Base-by-base conservation (phyloP, 2,797 vertebrate genomes). In the Siniperca obscura region DNA sequence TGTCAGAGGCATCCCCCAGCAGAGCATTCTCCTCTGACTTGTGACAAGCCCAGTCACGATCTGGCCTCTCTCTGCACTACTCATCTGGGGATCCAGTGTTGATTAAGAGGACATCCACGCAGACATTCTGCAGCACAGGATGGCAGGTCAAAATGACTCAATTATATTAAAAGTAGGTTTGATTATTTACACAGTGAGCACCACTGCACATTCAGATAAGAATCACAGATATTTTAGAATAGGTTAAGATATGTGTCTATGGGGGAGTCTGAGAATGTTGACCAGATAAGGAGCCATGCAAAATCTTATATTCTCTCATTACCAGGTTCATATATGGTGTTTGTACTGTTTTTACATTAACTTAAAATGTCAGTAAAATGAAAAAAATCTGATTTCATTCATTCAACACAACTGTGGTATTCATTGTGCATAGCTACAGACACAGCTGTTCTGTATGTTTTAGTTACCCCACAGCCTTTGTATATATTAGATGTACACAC, bases 11-110 rank as follows among this genome's bases (percentile, higher is more conserved):
- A 70, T 88, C 70, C 61, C 53, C 52, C 72, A 60, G 79, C 70
- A 74, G 72, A 88, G 78, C 79, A 70, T 86, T 91, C 81, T 87
- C 80, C 66, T 78, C 76, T 77, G 76, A 86, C 87, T 90, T 74
- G 73, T 78, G 85, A 87, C 92, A 92, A 90, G 90, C 85, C 88
- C 85, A 50, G 89, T 91, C 92, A 89, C 87, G 92, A 92, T 83
- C 55, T 22, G 1, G 52, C 46, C 55, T 70, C 78, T 69, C 38
- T 77, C 83, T 76, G 67, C 30, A 21, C 59, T 61, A 5, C 46
- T 86, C 71, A 78, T 68, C 75, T 74, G 75, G 17, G 71, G 75
- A 80, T 64, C 56, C 60, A 53, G 69, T 60, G 76, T 60, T 85
- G 82, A 86, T 87, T 27, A 81, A 74, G 69, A 87, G 85, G 80